Percentiles rank a stretch among this genome's conserved stretches.
Conservation (phyloP, 53 echinoderm and acorn worm species). For the Antedon mediterranea region DNA sequence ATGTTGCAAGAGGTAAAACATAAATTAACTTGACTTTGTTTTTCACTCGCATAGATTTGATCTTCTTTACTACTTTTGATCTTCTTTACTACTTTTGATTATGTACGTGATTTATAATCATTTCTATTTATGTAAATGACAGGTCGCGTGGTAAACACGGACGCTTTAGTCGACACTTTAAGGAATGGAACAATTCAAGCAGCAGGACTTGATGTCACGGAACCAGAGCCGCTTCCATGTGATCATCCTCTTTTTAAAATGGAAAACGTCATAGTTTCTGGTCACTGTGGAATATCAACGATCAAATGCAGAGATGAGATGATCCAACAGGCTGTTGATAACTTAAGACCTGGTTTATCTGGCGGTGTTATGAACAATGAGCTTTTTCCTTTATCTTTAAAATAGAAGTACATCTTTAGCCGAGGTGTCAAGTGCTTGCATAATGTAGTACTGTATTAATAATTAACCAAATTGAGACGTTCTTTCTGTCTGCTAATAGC, state of each 20-base stretch:
- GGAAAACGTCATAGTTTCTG: slow-evolving; percentile 15
- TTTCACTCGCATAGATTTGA: too few species aligned
- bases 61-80: too few species aligned
- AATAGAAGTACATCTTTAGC: too few species aligned
- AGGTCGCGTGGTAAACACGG: slow-evolving; percentile 15
- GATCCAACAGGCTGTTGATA: background rate
- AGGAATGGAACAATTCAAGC: slow-evolving; percentile 5
- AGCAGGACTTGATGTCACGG: slow-evolving; percentile 23
- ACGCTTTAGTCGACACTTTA: slow-evolving; percentile 20
- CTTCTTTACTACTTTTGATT: too few species aligned
- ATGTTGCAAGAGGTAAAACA: slow-evolving; percentile 43
- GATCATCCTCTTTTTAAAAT: slow-evolving; percentile 9
- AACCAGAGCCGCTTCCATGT: slow-evolving; percentile 20
- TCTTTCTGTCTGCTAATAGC: too few species aligned
- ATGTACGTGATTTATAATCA: too few species aligned
- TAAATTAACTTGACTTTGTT: too few species aligned
- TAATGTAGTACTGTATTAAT: too few species aligned
- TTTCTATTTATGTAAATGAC: background rate
- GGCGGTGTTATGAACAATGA: slow-evolving; percentile 3
- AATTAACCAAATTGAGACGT: too few species aligned
- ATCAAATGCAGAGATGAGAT: background rate
- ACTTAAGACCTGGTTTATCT: background rate
- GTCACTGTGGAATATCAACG: slow-evolving; percentile 8
- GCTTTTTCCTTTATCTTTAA: too few species aligned
- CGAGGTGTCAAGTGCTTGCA: too few species aligned